Conservation (phyloP, 2,113 vertebrate genomes). For the human (Homo sapiens) region DNA sequence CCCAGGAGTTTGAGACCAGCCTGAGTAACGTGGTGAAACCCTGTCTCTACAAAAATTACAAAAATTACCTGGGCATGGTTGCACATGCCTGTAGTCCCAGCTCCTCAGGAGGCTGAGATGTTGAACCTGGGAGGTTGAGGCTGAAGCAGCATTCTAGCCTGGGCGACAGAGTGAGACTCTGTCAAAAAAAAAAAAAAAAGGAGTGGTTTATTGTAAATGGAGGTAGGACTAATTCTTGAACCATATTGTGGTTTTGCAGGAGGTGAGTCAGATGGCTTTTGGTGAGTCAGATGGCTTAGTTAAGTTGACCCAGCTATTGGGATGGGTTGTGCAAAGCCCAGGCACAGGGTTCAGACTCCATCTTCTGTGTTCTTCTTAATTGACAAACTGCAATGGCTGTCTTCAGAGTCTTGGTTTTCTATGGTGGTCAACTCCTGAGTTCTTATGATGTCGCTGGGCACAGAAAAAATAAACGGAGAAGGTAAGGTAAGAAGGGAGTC, state of each 20-base stretch:
- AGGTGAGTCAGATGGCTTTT: neutral
- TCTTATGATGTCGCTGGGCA: neutral
- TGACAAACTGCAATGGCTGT: neutral
- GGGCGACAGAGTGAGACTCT: no score
- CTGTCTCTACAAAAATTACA: no score
- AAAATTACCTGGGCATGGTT: no score
- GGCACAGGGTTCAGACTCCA: neutral
- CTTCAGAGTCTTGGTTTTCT: neutral
- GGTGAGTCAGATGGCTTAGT: neutral
- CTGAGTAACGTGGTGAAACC: no score
- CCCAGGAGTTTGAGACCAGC: no score
- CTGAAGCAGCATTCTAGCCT: no score
- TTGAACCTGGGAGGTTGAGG: no score
- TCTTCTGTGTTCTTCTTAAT: neutral
- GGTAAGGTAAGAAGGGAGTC: neutral
- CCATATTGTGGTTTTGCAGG: neutral
- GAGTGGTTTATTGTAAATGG: neutral
- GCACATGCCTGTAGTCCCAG: no score
- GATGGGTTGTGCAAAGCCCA: neutral
- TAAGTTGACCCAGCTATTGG: neutral
- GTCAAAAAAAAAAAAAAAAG: no score
- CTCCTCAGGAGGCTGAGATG: no score
- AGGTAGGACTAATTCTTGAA: neutral
- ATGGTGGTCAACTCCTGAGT: neutral
- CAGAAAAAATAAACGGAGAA: slow-evolving; percentile 2